Base-by-base conservation (phyloP, 1,140 invertebrate genomes). In the Anagrus nilaparvatae region DNA sequence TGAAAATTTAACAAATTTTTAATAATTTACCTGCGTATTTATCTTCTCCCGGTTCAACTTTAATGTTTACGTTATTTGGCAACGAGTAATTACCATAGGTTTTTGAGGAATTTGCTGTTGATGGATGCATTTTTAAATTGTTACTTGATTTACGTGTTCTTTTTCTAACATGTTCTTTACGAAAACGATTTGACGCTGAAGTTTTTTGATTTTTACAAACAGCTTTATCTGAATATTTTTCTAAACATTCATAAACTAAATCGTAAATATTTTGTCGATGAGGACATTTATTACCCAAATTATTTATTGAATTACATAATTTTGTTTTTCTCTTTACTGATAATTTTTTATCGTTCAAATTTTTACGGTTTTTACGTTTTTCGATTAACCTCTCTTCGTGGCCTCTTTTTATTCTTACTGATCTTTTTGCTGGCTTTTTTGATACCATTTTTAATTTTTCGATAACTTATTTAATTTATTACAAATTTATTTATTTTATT, bases 201-300 rank as follows among this genome's bases (percentile, higher is more conserved):
- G 48, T 52, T 9, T 50, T 49, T 13, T 53, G 50, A 4, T 34
- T 47, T 13, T 21, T 31, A 21, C 28, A 24, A 2, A 34, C 42
- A 3, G 48, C 20, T 1, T 18, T 24, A 5, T 51, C 48, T 0
- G 54, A 47, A 1, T 51, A 19, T 13, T 48, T 49, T 8, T 31
- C 34, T 16, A 61, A 41, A 31, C 50, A 61, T 24, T 44, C 23
- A 29, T 60, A 61, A 5, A 61, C 59, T 14, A 61, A 31, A 25
- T 58, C 52, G 1, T 47, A 43, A 8, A 59, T 48, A 0, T 52
- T 52, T 12, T 25, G 32, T 24, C 19, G 34, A 34, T 20, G 23
- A n/a, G n/a, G n/a, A n/a, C n/a, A n/a, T n/a, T n/a, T n/a, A n/a
- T n/a, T n/a, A n/a, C n/a, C n/a, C n/a, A n/a, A n/a, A n/a, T n/a